Percentiles rank a stretch among this genome's conserved stretches.
These are phyloP conservation scores for Cladopsammia gracilis DNA, from an alignment of 64 coral and sea anemone species.

Conservation along the genomic window DNA sequence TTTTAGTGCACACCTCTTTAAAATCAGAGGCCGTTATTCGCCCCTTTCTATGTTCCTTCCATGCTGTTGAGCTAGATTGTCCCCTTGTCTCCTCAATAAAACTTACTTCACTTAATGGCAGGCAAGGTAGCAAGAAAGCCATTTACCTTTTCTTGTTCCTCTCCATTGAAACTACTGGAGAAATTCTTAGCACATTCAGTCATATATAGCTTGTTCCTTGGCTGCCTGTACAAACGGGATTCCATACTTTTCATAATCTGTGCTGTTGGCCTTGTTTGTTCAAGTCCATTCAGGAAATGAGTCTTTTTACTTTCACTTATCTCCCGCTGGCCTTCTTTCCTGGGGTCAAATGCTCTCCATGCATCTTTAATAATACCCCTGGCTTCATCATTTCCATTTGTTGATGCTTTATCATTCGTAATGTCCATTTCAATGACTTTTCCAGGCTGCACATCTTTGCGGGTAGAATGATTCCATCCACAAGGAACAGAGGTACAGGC, in stretches of 20 bases:
- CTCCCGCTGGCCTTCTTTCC: not conserved
- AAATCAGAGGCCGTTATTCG: slow-evolving; percentile 40
- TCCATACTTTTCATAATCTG: slow-evolving; percentile 56
- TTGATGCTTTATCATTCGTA: not conserved
- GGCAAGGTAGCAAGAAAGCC: slow-evolving; percentile 16
- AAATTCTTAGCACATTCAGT: not conserved
- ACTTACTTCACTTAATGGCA: not conserved
- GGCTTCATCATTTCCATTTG: not conserved
- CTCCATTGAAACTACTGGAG: not conserved
- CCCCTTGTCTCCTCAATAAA: slow-evolving; percentile 33
- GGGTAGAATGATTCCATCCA: slow-evolving; percentile 1
- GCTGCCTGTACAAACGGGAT: not conserved
- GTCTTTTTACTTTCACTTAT: slow-evolving; percentile 5
- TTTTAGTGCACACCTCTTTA: slow-evolving; percentile 36
- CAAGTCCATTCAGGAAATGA: not conserved
- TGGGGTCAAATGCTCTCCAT: slow-evolving; percentile 38
- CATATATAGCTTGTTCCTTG: not conserved
- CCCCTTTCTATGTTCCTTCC: slow-evolving; percentile 44
- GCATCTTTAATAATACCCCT: not conserved
- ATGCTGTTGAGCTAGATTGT: not conserved
- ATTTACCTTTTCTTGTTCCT: slow-evolving; percentile 5
- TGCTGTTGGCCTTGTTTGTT: not conserved
- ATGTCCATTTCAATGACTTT: slow-evolving; percentile 10
- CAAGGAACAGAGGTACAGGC: slow-evolving; percentile 44
- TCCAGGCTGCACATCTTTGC: slow-evolving; percentile 11